Evolutionary conservation across 1,140 invertebrate species (phyloP), one percentile per base, ranked within the genome.

Genomic region (Sarcophaga bullata): DNA sequence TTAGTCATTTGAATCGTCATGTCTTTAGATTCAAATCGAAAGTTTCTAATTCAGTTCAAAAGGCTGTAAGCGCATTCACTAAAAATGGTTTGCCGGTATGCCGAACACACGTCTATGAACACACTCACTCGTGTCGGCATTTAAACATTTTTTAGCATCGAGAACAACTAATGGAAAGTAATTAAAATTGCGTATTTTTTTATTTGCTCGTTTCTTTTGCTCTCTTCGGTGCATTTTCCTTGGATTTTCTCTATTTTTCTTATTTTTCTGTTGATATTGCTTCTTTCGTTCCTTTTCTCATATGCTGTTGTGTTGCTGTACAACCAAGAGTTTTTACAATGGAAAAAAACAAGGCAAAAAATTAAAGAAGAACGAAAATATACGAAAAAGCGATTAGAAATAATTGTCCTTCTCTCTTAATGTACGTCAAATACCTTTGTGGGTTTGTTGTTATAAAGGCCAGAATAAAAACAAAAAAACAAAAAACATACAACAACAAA

Each of bases 81-180:
- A 37, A 37, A 37, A n/a, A 37, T 2, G 25, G 25, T 37, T 37
- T 37, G 25, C 25, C 25, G 4, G 25, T 37, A n/a, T 58, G 0
- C 11, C 15, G 6, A 58, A 58, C n/a, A n/a, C 10, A 13, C n/a
- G 52, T 58, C 7, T 13, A 11, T 13, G n/a, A 58, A 58, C 1
- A 58, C 52, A 58, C n/a, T n/a, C n/a, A 54, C 8, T 9, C 15
- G 52, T 54, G 15, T n/a, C 15, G 7, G 52, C 54, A 58, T 58
- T n/a, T 58, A 58, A n/a, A n/a, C 54, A 58, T 58, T 58, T 58
- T 58, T n/a, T n/a, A 58, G 13, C 54, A 15, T 58, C 15, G 54
- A 58, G 54, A 58, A 58, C 54, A 58, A 58, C 54, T 58, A 58
- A 58, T n/a, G 15, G 54, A 58, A 58, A 58, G 54, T 58, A 58